These are phyloP conservation scores for Phalacrocorax carbo DNA, from an alignment of 2,113 vertebrate genomes.

Conservation along the genomic window DNA sequence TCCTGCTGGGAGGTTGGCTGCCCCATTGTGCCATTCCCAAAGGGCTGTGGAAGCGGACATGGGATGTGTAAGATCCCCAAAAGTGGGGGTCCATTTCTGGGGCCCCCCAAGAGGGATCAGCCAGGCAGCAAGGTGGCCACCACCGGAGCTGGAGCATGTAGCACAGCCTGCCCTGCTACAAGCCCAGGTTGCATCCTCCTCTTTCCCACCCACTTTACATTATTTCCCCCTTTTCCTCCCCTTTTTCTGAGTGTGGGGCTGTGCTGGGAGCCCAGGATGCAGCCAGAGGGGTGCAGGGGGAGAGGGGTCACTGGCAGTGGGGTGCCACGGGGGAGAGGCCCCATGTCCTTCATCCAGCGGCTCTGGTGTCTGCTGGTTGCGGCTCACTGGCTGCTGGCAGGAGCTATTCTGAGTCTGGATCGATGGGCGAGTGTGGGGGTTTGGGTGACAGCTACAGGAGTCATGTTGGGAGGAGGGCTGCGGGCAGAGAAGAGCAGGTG, in stretches of 20 bases:
- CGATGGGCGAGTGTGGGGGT: background rate
- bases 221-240: background rate
- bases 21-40: fast-evolving
- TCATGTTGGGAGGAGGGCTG: background rate
- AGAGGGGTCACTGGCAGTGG: fast-evolving
- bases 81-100: background rate
- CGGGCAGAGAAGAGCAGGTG: background rate
- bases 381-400: background rate
- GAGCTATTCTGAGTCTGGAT: slow-evolving; percentile 52
- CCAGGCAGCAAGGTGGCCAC: fast-evolving
- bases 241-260: background rate
- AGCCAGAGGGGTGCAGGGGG: background rate
- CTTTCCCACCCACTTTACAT: background rate
- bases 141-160: background rate
- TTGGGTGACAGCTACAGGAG: background rate
- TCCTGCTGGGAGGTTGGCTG: background rate
- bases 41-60: background rate
- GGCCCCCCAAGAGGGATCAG: background rate
- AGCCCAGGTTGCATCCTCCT: background rate
- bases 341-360: background rate
- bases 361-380: background rate
- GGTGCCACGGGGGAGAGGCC: fast-evolving
- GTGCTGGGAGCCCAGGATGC: background rate
- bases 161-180: background rate
- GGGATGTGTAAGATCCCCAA: background rate